Evolutionary conservation across 2,113 vertebrate genomes (phyloP).

Genomic region (Erythrocercus mccallii): DNA sequence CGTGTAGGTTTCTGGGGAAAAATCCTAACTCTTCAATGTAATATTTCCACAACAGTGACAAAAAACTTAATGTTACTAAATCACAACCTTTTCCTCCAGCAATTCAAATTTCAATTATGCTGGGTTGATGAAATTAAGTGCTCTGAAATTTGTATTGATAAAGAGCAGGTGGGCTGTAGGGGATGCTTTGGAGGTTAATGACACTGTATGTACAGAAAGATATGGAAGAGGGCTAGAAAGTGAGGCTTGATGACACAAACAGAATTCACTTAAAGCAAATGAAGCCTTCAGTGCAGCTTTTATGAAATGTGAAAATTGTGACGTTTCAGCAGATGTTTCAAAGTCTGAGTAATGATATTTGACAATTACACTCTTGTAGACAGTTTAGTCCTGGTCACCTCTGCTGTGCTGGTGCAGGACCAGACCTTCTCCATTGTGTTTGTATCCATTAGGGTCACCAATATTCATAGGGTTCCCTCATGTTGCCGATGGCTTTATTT

Average conservation of each 20-base stretch:
- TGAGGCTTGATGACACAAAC: background rate
- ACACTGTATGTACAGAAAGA: background rate
- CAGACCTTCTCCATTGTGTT: background rate
- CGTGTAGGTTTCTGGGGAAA: background rate
- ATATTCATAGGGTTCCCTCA: conserved; percentile 48
- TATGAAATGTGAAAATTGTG: background rate
- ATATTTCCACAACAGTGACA: background rate
- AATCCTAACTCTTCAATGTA: background rate
- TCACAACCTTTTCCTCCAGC: background rate
- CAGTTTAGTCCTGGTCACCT: background rate
- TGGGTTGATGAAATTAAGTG: background rate
- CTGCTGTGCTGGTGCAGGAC: background rate
- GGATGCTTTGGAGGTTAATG: background rate
- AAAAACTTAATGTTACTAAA: background rate
- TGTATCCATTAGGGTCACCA: conserved; percentile 49
- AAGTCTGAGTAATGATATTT: background rate
- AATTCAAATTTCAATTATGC: background rate
- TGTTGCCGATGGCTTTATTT: conserved; percentile 66
- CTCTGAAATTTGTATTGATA: background rate
- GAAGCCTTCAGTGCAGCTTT: background rate
- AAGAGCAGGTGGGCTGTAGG: background rate
- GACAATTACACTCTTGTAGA: background rate
- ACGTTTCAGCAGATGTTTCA: background rate
- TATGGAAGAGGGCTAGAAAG: background rate
- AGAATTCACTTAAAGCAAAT: background rate